Evolutionary conservation across 2,888 invertebrate genomes (phyloP).

Genomic region (Volucella inanis): DNA sequence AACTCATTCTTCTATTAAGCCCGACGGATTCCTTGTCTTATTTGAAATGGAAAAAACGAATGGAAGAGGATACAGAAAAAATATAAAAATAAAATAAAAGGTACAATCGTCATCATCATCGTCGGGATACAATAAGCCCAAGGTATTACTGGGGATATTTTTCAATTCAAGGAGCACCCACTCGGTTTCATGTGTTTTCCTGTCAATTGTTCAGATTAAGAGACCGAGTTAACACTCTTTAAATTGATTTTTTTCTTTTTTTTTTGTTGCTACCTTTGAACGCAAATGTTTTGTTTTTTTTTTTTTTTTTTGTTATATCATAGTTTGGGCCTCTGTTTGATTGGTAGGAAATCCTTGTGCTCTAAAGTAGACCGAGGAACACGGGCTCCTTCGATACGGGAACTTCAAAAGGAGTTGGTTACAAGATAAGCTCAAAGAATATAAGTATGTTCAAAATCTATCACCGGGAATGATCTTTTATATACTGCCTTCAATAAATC

Average conservation of each 20-base stretch:
- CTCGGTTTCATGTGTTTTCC: conserved; percentile 29
- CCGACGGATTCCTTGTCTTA: conserved; percentile 33
- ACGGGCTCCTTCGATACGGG: too few species aligned
- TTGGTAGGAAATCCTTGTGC: too few species aligned
- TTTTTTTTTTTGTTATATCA: background rate
- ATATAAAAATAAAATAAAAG: background rate
- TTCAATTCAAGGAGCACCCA: conserved; percentile 46
- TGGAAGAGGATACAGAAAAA: background rate
- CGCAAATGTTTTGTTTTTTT: background rate
- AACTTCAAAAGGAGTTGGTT: too few species aligned
- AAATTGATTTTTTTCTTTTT: conserved; percentile 12
- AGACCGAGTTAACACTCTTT: conserved; percentile 33
- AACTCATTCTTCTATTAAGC: conserved; percentile 36
- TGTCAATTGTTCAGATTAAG: conserved; percentile 41
- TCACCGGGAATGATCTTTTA: too few species aligned
- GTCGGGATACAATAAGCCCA: conserved; percentile 31
- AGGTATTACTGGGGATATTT: conserved; percentile 49
- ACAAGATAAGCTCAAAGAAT: too few species aligned
- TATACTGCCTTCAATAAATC: too few species aligned
- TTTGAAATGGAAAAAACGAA: conserved; percentile 4
- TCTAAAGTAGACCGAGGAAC: too few species aligned
- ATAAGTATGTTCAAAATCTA: too few species aligned
- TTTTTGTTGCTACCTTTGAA: background rate
- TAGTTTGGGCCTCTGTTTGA: too few species aligned
- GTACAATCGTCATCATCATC: conserved; percentile 37